Conservation (phyloP, 2,113 vertebrate genomes). For the Oplegnathus fasciatus region DNA sequence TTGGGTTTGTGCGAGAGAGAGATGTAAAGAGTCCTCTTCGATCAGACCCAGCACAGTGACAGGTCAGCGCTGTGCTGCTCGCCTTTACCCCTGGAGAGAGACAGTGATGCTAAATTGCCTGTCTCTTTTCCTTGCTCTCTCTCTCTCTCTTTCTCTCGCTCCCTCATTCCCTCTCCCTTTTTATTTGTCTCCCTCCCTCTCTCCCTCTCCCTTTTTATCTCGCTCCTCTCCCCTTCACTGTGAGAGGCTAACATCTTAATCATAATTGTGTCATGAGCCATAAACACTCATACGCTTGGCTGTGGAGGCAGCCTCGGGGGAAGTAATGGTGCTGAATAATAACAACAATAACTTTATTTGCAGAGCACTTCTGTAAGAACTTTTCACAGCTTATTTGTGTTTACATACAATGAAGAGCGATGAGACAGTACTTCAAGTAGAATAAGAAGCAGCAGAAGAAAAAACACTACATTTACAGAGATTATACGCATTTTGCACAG, state of each 20-base stretch:
- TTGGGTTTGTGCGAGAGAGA: not conserved
- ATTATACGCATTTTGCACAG: not conserved
- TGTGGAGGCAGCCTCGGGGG: conserved; percentile 51
- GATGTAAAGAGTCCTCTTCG: conserved; percentile 12
- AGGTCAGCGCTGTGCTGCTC: conserved; percentile 40
- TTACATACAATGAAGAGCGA: not conserved
- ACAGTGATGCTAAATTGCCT: conserved; percentile 64
- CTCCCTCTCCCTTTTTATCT: not conserved
- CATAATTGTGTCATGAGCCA: conserved; percentile 76
- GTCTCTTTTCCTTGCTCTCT: conserved; percentile 29
- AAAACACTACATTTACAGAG: too few relatives aligned
- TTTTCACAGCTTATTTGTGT: conserved; percentile 43
- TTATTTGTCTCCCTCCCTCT: not conserved
- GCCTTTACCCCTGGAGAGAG: conserved; percentile 39
- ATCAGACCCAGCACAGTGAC: conserved; percentile 42
- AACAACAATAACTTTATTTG: conserved; percentile 63
- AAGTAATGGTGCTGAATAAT: conserved; percentile 59
- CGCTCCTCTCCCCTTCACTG: not conserved
- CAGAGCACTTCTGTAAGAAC: conserved; percentile 41
- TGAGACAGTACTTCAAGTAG: not conserved
- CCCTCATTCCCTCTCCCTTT: not conserved
- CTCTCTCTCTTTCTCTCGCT: not conserved
- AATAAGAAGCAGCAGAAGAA: not conserved
- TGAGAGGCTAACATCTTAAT: conserved; percentile 74
- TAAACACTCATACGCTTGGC: conserved; percentile 65